phyloP scores from a whole-genome alignment of 2,888 invertebrate genomes.

The Dione juno region DNA sequence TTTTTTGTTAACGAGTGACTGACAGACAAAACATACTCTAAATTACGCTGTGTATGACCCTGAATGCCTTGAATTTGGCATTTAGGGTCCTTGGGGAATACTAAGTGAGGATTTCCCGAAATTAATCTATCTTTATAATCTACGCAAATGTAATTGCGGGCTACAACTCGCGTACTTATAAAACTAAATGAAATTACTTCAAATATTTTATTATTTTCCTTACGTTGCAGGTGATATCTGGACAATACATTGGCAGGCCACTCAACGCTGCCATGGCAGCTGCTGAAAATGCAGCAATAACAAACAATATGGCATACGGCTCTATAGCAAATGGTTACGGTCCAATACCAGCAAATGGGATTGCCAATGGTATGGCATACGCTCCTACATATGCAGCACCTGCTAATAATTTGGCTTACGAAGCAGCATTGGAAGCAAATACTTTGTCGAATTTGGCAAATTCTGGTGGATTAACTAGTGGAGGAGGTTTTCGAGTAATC shows the following conservation, averaged over 20 bases:
- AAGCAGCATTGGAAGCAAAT: constrained; percentile 20
- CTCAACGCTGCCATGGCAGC: constrained; percentile 20
- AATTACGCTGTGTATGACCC: background rate
- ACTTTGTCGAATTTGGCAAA: background rate
- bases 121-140: no score
- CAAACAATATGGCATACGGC: constrained; percentile 17
- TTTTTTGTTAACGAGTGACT: no score
- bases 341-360: constrained; percentile 11
- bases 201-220: background rate
- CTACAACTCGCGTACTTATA: no score
- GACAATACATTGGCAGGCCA: constrained; percentile 24
- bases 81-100: no score
- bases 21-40: no score
- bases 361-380: constrained; percentile 13
- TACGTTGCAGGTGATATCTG: constrained; percentile 21
- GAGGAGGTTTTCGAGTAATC: constrained; percentile 48
- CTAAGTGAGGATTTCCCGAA: no score
- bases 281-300: constrained; percentile 23
- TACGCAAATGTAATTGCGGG: no score
- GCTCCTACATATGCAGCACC: constrained; percentile 5
- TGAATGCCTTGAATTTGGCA: no score
- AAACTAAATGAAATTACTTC: no score
- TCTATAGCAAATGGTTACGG: constrained; percentile 1
- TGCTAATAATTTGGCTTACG: constrained; percentile 9
- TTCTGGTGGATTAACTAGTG: constrained; percentile 29